Evolutionary conservation across 2,888 invertebrate species (phyloP).

Genomic region (Phalera bucephala): DNA sequence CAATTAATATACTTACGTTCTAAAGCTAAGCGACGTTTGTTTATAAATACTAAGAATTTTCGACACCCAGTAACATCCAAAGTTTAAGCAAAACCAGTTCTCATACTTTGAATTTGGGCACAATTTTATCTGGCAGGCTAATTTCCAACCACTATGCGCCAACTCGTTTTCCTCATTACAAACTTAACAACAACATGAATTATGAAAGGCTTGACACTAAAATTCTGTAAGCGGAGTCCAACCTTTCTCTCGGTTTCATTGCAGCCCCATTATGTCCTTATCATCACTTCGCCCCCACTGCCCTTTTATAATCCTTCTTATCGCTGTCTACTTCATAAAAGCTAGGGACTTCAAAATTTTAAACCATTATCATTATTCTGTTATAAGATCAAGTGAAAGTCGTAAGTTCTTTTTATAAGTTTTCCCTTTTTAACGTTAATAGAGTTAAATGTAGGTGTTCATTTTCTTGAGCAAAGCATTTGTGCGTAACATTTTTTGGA

Average conservation of each 20-base stretch:
- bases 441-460: slow-evolving; percentile 32
- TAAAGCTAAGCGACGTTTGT: no score
- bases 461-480: slow-evolving; percentile 1
- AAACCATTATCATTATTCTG: slow-evolving; percentile 67
- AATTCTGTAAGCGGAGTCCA: neutral
- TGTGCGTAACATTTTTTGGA: no score
- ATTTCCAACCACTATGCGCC: neutral
- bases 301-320: slow-evolving; percentile 71
- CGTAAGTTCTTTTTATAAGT: slow-evolving; percentile 57
- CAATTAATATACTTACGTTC: no score
- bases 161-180: neutral
- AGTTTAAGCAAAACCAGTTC: no score
- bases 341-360: slow-evolving; percentile 62
- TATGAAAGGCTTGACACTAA: neutral
- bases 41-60: no score
- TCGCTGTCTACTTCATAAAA: slow-evolving; percentile 71
- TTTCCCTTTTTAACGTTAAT: slow-evolving; percentile 44
- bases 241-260: slow-evolving; percentile 52
- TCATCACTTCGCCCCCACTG: slow-evolving; percentile 63
- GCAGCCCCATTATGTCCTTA: slow-evolving; percentile 67
- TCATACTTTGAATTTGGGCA: no score
- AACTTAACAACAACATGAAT: slow-evolving; percentile 7
- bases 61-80: no score
- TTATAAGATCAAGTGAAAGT: slow-evolving; percentile 55
- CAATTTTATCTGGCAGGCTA: no score